These are phyloP conservation scores for Tolmerus cingulatus DNA, from an alignment of 2,888 invertebrate genomes.

Conservation along the genomic window DNA sequence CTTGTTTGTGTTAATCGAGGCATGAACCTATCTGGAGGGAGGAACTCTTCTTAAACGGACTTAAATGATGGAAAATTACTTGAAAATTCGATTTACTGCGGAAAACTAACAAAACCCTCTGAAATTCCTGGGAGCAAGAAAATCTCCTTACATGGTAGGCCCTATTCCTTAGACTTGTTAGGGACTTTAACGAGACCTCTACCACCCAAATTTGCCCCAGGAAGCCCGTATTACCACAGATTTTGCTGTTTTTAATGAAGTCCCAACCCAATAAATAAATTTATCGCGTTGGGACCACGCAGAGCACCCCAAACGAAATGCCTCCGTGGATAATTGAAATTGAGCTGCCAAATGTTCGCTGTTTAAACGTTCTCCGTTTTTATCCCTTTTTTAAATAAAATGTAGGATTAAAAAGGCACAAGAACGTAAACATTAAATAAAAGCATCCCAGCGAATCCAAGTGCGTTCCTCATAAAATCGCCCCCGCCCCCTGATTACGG, in stretches of 20 bases:
- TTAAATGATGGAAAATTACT: constrained; percentile 52
- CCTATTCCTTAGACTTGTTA: constrained; percentile 18
- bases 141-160: background rate
- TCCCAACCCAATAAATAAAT: constrained; percentile 38
- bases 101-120: constrained; percentile 29
- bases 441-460: background rate
- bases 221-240: constrained; percentile 21
- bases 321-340: constrained; percentile 33
- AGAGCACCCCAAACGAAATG: background rate
- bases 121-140: constrained; percentile 3
- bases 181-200: constrained; percentile 27
- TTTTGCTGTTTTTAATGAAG: constrained; percentile 40
- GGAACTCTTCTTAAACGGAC: constrained; percentile 46
- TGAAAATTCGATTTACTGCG: constrained; percentile 50
- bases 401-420: background rate
- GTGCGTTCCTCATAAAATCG: background rate
- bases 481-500: background rate
- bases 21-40: constrained; percentile 27
- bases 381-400: constrained; percentile 5
- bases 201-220: background rate
- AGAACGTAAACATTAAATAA: constrained; percentile 37
- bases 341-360: constrained; percentile 8
- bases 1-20: constrained; percentile 38
- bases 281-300: background rate
- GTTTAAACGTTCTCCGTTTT: background rate